Evolutionary conservation across 2,797 vertebrate species (phyloP).

Genomic region (Falco cherrug): DNA sequence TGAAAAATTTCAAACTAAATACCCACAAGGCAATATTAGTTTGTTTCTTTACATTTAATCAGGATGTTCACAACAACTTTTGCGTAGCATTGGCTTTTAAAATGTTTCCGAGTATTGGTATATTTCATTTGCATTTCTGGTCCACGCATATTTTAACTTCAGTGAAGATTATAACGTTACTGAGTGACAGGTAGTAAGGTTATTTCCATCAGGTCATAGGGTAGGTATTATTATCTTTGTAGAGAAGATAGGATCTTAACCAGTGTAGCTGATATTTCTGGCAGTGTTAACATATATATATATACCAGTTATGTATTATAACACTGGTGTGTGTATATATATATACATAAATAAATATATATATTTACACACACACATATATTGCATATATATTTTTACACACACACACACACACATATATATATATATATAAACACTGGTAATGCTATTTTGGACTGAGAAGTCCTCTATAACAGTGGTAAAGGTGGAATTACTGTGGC

Average conservation of each 20-base stretch:
- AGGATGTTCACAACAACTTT: rapidly evolving
- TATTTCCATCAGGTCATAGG: neutral
- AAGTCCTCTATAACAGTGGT: neutral
- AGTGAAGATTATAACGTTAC: neutral
- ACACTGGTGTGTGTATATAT: too few species aligned
- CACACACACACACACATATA: too few species aligned
- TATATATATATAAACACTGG: neutral
- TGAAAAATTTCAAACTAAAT: neutral
- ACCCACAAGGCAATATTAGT: neutral
- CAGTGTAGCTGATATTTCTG: neutral
- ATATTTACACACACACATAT: too few species aligned
- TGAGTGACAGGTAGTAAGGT: neutral
- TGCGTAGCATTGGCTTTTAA: neutral
- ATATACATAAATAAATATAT: too few species aligned
- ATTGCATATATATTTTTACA: too few species aligned
- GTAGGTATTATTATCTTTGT: neutral
- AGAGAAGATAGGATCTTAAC: neutral
- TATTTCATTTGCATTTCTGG: neutral
- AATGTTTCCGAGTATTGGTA: neutral
- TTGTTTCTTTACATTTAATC: neutral
- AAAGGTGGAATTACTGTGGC: neutral
- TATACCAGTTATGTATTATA: too few species aligned
- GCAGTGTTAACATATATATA: neutral
- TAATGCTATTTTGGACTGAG: neutral
- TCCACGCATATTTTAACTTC: neutral